Percentiles rank a stretch among this genome's conserved stretches.
phyloP scores from a whole-genome alignment of 2,888 invertebrate species.

The Eristalis tenax region DNA sequence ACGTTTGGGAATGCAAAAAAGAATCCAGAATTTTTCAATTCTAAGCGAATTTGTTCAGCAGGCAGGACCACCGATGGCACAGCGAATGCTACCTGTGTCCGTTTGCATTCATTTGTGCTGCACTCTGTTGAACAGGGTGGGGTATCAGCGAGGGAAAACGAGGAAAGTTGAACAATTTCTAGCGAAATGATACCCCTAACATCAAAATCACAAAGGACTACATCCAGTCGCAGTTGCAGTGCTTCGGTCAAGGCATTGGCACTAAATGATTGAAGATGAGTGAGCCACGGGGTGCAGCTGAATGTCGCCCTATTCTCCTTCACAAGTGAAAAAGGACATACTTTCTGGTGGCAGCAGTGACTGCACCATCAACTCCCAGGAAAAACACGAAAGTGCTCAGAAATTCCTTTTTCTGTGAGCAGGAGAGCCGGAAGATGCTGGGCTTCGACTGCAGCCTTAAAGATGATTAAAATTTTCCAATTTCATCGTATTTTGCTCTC shows the following conservation, averaged over 20 bases:
- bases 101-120: neutral
- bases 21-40: conserved; percentile 11
- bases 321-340: neutral
- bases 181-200: neutral
- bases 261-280: neutral
- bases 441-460: conserved; percentile 35
- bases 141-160: conserved; percentile 9
- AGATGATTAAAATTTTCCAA: conserved; percentile 40
- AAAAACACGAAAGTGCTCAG: too few species aligned
- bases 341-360: conserved; percentile 3
- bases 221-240: conserved; percentile 6
- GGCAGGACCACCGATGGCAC: neutral
- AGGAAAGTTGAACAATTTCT: too few species aligned
- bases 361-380: neutral
- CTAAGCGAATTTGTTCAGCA: neutral
- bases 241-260: conserved; percentile 10
- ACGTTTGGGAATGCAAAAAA: neutral
- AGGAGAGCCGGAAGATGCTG: neutral
- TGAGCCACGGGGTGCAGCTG: too few species aligned
- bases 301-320: neutral
- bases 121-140: conserved; percentile 16
- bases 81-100: neutral
- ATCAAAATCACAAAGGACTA: conserved; percentile 30
- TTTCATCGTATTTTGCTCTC: neutral
- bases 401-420: too few species aligned